These are phyloP conservation scores for Hedya salicella DNA, from an alignment of 2,888 invertebrate genomes.

Conservation along the genomic window DNA sequence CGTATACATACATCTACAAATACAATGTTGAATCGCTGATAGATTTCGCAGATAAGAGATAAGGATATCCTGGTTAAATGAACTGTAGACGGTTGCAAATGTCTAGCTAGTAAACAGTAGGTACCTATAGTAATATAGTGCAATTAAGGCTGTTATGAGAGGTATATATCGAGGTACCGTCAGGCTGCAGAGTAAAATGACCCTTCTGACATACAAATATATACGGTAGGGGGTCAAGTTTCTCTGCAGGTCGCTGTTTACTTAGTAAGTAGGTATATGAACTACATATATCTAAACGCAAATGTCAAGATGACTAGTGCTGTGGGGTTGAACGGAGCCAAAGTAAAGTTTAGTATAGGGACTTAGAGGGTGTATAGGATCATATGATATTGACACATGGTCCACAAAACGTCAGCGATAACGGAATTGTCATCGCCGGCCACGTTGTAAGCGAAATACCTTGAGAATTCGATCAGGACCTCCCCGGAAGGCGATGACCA, in stretches of 20 bases:
- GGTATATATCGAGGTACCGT: too few relatives aligned
- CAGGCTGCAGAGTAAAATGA: too few relatives aligned
- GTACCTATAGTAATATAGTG: background rate
- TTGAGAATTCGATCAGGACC: conserved; percentile 81
- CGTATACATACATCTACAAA: background rate
- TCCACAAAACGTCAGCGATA: conserved; percentile 8
- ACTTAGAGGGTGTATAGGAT: background rate
- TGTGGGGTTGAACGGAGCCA: too few relatives aligned
- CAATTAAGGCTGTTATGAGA: too few relatives aligned
- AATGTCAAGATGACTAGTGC: too few relatives aligned
- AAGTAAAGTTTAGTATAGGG: background rate
- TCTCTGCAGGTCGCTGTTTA: background rate
- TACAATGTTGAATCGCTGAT: background rate
- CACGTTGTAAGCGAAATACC: conserved; percentile 48
- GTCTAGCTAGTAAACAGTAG: background rate
- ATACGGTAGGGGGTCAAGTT: too few relatives aligned
- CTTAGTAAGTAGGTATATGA: background rate
- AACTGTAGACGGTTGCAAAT: background rate
- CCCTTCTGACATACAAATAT: too few relatives aligned
- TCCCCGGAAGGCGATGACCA: conserved; percentile 81
- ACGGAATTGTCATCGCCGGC: conserved; percentile 21
- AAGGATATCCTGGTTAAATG: conserved; percentile 5
- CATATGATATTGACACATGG: conserved; percentile 30
- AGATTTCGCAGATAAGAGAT: conserved; percentile 8
- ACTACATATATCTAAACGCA: too few relatives aligned